These are phyloP conservation scores for Coremacera marginata DNA, from an alignment of 2,888 invertebrate species.

Conservation along the genomic window DNA sequence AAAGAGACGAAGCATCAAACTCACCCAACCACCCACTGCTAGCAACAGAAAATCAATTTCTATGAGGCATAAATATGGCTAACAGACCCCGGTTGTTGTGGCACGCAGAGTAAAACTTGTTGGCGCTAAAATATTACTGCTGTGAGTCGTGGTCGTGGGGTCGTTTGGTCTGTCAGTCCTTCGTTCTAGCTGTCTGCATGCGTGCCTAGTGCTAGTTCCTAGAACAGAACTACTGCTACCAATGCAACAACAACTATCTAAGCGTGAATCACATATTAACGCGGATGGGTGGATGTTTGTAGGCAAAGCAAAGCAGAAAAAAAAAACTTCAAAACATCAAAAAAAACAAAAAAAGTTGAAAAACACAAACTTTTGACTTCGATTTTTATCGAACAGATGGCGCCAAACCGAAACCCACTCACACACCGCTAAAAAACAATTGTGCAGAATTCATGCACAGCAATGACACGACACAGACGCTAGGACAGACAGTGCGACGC, in stretches of 20 bases:
- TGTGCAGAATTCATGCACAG: conserved; percentile 20
- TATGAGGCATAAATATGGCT: background rate
- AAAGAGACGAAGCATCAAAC: background rate
- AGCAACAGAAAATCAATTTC: background rate
- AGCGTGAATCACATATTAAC: conserved; percentile 43
- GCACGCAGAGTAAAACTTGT: background rate
- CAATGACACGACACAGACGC: conserved; percentile 30
- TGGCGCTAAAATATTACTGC: background rate
- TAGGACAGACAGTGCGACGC: background rate
- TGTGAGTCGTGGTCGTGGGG: background rate
- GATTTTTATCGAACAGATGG: conserved; percentile 48
- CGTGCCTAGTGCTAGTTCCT: conserved; percentile 21
- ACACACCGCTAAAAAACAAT: conserved; percentile 28
- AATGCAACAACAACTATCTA: conserved; percentile 32
- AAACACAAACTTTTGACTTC: conserved; percentile 35
- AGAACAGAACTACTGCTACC: conserved; percentile 20
- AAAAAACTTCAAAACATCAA: conserved; percentile 2
- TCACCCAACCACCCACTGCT: background rate
- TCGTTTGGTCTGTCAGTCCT: background rate
- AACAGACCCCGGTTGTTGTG: background rate
- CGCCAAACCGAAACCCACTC: conserved; percentile 41
- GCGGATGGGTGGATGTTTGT: background rate
- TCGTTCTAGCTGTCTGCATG: background rate
- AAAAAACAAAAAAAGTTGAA: conserved; percentile 22
- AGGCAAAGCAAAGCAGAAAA: background rate